Percentiles rank a stretch among this genome's conserved stretches.
Conservation (phyloP, 2,888 invertebrate genomes). For the Machimus rusticus region DNA sequence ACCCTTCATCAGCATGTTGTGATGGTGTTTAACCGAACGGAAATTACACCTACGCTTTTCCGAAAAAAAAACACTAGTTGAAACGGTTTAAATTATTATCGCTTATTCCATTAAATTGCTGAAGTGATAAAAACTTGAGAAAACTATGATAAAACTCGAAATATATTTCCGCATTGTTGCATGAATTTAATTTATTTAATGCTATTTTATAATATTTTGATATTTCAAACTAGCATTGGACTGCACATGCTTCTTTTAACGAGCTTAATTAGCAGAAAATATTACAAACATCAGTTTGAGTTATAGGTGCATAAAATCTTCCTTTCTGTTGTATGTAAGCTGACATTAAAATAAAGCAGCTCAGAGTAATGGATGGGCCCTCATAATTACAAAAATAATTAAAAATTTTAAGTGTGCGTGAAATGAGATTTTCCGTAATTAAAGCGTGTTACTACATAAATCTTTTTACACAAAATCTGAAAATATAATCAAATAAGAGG, state of each 20-base stretch:
- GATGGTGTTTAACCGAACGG: not conserved
- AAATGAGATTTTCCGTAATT: not conserved
- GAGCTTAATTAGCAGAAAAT: not conserved
- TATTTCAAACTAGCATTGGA: not conserved
- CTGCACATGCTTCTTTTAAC: not conserved
- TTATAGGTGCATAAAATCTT: not conserved
- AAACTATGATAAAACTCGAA: not conserved
- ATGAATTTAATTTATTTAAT: too few relatives aligned
- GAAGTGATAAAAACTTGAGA: not conserved
- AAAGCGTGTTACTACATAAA: not conserved
- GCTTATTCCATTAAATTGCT: not conserved
- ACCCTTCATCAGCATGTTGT: not conserved
- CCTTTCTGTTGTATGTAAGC: not conserved
- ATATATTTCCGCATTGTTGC: too few relatives aligned
- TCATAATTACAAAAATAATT: not conserved
- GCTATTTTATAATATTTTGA: not conserved
- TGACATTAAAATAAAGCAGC: not conserved
- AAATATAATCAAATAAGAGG: not conserved
- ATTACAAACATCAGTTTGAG: not conserved
- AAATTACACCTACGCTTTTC: not conserved
- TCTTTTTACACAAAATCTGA: not conserved
- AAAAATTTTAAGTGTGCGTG: not conserved
- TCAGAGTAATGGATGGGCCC: not conserved
- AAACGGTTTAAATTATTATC: not conserved
- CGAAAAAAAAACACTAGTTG: not conserved